Conservation (phyloP, 2,113 vertebrate genomes). For the Camelus bactrianus region DNA sequence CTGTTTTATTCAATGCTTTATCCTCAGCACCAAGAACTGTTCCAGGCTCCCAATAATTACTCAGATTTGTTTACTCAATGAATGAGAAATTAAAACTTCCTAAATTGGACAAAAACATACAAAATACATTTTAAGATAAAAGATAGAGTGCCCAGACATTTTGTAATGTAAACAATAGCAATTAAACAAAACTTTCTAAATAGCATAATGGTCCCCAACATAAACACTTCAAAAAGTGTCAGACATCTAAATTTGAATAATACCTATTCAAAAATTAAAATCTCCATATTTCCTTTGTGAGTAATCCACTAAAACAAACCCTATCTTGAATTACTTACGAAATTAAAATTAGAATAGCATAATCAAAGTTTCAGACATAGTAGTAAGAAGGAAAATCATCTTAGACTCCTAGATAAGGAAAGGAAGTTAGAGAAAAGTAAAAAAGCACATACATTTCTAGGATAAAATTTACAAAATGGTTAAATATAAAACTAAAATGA, state of each 20-base stretch:
- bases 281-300: conserved; percentile 19
- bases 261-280: conserved; percentile 33
- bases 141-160: conserved; percentile 20
- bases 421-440: conserved; percentile 45
- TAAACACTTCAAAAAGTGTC: conserved; percentile 25
- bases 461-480: conserved; percentile 21
- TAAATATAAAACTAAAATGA: conserved; percentile 56
- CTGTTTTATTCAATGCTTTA: conserved; percentile 27
- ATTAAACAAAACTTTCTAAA: conserved; percentile 44
- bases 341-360: conserved; percentile 59
- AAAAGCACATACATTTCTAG: conserved; percentile 12
- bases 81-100: conserved; percentile 49
- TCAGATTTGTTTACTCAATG: not conserved
- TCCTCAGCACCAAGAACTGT: not conserved
- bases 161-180: conserved; percentile 34
- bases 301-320: conserved; percentile 44
- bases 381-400: conserved; percentile 34
- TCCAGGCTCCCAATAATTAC: not conserved
- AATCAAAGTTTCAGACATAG: conserved; percentile 31
- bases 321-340: conserved; percentile 45
- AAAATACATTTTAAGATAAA: conserved; percentile 52
- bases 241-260: conserved; percentile 44
- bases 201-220: not conserved
- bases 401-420: conserved; percentile 12
- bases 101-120: conserved; percentile 30